Percentiles rank a stretch among this genome's conserved stretches.
Conservation (phyloP, 2,113 vertebrate species). For the Cyanocitta stelleri region DNA sequence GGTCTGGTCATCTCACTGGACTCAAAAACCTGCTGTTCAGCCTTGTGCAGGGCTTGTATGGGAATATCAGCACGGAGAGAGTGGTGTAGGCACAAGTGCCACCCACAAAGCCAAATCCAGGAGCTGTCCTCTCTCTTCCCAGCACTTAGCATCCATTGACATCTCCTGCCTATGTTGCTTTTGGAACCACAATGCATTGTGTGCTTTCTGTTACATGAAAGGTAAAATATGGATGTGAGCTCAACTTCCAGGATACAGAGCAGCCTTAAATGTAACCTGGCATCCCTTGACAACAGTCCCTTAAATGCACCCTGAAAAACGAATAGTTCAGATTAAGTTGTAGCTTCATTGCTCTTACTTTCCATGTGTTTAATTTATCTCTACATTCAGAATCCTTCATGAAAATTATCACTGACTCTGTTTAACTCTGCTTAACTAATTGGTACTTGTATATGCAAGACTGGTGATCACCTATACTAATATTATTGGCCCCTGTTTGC, state of each 20-base stretch:
- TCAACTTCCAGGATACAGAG: neutral
- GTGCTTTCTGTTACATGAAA: neutral
- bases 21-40: neutral
- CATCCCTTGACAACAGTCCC: neutral
- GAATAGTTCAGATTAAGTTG: neutral
- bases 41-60: neutral
- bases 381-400: neutral
- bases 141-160: neutral
- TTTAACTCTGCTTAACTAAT: constrained; percentile 46
- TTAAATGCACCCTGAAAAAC: neutral
- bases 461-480: constrained; percentile 27
- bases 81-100: neutral
- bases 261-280: neutral
- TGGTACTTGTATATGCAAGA: constrained; percentile 20
- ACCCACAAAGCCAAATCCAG: neutral
- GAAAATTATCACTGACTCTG: neutral
- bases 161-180: neutral
- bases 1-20: neutral
- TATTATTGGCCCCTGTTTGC: constrained; percentile 27
- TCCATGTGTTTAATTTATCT: neutral
- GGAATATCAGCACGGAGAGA: neutral
- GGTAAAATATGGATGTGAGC: neutral
- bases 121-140: neutral
- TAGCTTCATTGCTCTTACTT: neutral
- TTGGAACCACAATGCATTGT: neutral